Conservation (phyloP, 2,113 vertebrate genomes). For the Notiomystis cincta region DNA sequence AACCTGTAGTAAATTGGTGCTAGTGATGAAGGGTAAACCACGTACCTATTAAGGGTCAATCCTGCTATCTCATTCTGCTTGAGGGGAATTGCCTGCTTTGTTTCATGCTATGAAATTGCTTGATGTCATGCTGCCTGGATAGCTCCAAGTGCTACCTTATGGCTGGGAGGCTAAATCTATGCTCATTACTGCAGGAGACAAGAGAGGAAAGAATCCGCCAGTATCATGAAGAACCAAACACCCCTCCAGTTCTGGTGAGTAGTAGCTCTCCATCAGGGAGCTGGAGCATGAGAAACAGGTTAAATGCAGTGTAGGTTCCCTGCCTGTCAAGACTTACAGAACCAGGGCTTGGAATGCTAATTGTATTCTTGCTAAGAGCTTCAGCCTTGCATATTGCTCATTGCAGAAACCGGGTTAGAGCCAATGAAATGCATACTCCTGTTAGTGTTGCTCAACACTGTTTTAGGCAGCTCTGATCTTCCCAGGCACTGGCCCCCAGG, state of each 20-base stretch:
- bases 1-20: not conserved
- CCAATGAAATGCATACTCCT: not conserved
- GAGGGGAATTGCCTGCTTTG: not conserved
- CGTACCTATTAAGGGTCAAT: not conserved
- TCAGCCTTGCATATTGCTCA: not conserved
- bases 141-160: not conserved
- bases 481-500: not conserved
- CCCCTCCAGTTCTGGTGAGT: conserved; percentile 81
- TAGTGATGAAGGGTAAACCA: not conserved
- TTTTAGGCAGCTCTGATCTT: not conserved
- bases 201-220: conserved; percentile 84
- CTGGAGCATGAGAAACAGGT: not conserved
- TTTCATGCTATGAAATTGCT: not conserved
- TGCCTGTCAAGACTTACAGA: not conserved
- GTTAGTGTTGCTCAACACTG: not conserved
- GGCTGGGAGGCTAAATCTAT: not conserved
- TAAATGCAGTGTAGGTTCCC: not conserved
- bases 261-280: not conserved
- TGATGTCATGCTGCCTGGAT: not conserved
- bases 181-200: conserved; percentile 74
- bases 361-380: not conserved
- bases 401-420: not conserved
- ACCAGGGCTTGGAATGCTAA: not conserved
- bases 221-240: conserved; percentile 81
- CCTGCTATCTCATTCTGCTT: not conserved